Evolutionary conservation across 2,797 vertebrate genomes (phyloP).

Genomic region (Acomys russatus): DNA sequence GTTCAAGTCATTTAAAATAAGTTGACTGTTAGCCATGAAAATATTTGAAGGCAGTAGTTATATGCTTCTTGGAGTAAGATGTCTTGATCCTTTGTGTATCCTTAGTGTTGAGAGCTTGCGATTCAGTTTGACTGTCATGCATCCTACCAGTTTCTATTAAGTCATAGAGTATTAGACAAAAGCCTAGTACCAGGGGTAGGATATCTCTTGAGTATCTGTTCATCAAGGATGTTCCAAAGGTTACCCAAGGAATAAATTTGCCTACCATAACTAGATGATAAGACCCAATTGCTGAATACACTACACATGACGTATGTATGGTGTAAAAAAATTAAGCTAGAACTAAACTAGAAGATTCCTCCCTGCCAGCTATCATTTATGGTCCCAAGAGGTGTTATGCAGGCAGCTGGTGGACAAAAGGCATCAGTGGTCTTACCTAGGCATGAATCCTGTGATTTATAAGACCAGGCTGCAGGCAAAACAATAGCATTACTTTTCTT

Average conservation of each 20-base stretch:
- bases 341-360: background rate
- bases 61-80: background rate
- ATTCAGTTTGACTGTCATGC: background rate
- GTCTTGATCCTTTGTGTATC: background rate
- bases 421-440: background rate
- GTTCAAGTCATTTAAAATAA: background rate
- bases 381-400: no score
- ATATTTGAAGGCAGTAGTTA: conserved; percentile 24
- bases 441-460: background rate
- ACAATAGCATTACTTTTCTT: background rate
- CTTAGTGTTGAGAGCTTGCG: background rate
- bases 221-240: background rate
- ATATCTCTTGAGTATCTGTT: background rate
- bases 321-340: background rate
- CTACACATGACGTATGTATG: background rate
- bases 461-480: background rate
- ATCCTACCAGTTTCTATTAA: conserved; percentile 9
- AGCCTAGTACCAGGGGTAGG: background rate
- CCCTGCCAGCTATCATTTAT: background rate
- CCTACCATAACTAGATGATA: background rate
- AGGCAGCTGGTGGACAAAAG: no score
- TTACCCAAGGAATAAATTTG: background rate
- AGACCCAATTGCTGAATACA: background rate
- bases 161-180: background rate
- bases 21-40: background rate